These are phyloP conservation scores for Anarhynchus alexandrinus DNA, from an alignment of 2,113 vertebrate species.

Conservation along the genomic window DNA sequence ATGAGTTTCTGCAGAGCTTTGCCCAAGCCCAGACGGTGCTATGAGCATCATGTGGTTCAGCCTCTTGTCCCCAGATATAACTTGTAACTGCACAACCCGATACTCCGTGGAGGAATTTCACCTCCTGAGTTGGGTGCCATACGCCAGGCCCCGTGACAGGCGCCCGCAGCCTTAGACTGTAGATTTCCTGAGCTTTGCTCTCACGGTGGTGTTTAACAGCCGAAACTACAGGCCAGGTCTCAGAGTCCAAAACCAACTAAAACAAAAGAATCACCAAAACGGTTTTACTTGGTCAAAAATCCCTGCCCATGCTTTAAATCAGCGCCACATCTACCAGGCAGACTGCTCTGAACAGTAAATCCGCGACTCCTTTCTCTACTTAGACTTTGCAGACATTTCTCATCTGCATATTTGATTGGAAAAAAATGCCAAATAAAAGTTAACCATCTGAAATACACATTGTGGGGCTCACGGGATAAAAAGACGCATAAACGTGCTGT, in stretches of 20 bases:
- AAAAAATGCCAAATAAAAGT: not conserved
- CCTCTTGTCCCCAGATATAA: not conserved
- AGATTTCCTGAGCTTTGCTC: not conserved
- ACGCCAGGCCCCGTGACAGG: rapidly evolving
- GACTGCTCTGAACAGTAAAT: not conserved
- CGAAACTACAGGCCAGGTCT: not conserved
- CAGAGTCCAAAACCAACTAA: not conserved
- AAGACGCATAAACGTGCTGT: not conserved
- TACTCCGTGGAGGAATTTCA: rapidly evolving
- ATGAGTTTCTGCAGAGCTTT: not conserved
- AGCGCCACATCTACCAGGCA: not conserved
- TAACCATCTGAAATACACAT: not conserved
- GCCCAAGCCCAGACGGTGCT: not conserved
- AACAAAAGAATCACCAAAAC: not conserved
- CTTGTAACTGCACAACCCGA: not conserved
- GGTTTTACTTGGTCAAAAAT: not conserved
- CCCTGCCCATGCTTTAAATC: not conserved
- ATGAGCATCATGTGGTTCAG: not conserved
- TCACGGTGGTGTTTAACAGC: not conserved
- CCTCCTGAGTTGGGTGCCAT: not conserved
- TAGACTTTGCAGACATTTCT: not conserved
- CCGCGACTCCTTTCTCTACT: not conserved
- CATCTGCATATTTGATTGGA: not conserved
- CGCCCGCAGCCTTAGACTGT: not conserved
- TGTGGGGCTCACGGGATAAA: not conserved